These are phyloP conservation scores for Hartigia nigra DNA, from an alignment of 2,888 invertebrate species.

Conservation along the genomic window DNA sequence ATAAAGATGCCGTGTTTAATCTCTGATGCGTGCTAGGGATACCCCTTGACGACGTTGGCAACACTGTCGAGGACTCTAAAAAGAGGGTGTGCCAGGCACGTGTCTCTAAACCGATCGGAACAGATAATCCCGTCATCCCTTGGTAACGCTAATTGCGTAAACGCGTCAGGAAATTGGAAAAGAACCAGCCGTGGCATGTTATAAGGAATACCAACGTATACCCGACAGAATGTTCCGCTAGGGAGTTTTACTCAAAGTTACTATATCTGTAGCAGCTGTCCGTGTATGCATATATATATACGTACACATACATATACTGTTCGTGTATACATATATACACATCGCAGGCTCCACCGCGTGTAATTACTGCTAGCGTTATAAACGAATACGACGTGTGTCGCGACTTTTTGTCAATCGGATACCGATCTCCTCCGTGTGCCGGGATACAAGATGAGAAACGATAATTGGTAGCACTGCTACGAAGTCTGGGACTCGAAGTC, in stretches of 20 bases:
- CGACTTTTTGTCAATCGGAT: neutral
- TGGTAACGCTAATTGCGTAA: constrained; percentile 19
- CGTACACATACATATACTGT: no score
- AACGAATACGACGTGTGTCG: neutral
- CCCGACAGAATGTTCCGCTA: neutral
- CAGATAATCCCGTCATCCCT: constrained; percentile 11
- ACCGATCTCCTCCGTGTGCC: neutral
- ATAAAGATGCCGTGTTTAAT: constrained; percentile 50
- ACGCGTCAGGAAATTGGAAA: constrained; percentile 30
- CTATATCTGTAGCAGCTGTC: neutral
- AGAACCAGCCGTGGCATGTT: constrained; percentile 29
- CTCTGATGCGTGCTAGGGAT: constrained; percentile 24
- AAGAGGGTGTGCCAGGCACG: constrained; percentile 31
- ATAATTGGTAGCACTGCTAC: constrained; percentile 3
- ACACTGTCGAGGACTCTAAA: neutral
- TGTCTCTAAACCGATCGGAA: constrained; percentile 31
- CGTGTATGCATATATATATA: neutral
- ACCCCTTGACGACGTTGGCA: neutral
- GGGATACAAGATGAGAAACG: neutral
- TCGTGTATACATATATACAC: neutral
- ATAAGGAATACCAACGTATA: neutral
- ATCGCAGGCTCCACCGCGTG: neutral
- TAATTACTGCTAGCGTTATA: neutral
- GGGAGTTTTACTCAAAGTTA: neutral
- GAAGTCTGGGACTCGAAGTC: neutral